phyloP scores from a whole-genome alignment of 2,888 invertebrate genomes.

The Amblyjoppa proteus region DNA sequence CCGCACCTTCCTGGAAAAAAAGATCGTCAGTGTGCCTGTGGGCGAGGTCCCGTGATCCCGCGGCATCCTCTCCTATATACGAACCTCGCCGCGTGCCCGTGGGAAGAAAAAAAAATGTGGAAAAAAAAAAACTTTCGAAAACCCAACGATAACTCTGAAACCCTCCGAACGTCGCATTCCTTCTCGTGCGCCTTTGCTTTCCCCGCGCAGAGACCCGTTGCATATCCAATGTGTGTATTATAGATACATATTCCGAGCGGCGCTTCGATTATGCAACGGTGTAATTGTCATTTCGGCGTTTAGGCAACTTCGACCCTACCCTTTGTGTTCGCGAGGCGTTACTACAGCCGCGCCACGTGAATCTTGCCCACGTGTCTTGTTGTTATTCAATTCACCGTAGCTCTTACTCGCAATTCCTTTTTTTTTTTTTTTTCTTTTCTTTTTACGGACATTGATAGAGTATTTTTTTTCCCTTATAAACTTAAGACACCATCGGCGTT shows the following conservation, averaged over 20 bases:
- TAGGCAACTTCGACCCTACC: neutral
- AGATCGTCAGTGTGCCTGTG: conserved; percentile 32
- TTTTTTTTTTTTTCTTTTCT: too few relatives aligned
- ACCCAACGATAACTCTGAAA: conserved; percentile 62
- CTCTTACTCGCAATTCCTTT: too few relatives aligned
- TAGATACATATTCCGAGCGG: neutral
- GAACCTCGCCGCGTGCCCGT: conserved; percentile 47
- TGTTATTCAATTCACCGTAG: too few relatives aligned
- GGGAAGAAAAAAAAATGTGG: conserved; percentile 60
- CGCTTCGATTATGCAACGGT: conserved; percentile 18
- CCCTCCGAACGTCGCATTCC: neutral
- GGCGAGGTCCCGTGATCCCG: conserved; percentile 46
- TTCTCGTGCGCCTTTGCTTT: conserved; percentile 14
- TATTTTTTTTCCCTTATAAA: too few relatives aligned
- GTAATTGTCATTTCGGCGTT: neutral
- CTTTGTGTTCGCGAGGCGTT: neutral
- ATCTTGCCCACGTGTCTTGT: neutral
- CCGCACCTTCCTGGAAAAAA: conserved; percentile 61
- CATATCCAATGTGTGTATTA: conserved; percentile 31
- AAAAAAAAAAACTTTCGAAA: conserved; percentile 47
- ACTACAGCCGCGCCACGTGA: neutral
- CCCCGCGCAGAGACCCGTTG: neutral
- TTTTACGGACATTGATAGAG: too few relatives aligned
- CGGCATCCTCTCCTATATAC: conserved; percentile 29
- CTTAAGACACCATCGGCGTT: too few relatives aligned